Percentiles rank a stretch among this genome's conserved stretches.
Evolutionary conservation across 2,113 vertebrate species (phyloP).

Genomic region (Chaetodon trifascialis): DNA sequence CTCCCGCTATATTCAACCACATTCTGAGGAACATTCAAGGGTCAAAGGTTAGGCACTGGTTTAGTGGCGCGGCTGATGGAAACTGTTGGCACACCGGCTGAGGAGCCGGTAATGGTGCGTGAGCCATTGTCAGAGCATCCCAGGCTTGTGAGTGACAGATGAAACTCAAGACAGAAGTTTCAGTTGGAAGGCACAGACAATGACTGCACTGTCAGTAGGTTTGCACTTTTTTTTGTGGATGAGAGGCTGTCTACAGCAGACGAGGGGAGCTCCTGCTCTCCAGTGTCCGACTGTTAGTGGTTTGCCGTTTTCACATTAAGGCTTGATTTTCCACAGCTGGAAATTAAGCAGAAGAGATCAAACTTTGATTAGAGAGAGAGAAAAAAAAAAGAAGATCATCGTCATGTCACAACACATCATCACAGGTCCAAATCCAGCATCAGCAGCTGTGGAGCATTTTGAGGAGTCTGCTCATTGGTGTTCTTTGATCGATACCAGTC

Average conservation of each 20-base stretch:
- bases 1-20: slow-evolving; percentile 31
- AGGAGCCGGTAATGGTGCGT: slow-evolving; percentile 33
- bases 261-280: slow-evolving; percentile 16
- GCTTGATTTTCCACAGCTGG: slow-evolving; percentile 88
- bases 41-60: slow-evolving; percentile 60
- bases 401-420: background rate
- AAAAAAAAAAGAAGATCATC: background rate
- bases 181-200: slow-evolving; percentile 58
- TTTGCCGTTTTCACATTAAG: slow-evolving; percentile 75
- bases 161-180: slow-evolving; percentile 15
- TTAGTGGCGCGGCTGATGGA: slow-evolving; percentile 41
- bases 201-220: slow-evolving; percentile 77
- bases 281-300: slow-evolving; percentile 62
- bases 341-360: slow-evolving; percentile 29
- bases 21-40: slow-evolving; percentile 52
- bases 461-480: background rate
- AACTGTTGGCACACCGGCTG: slow-evolving; percentile 20
- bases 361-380: background rate
- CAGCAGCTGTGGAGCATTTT: background rate
- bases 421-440: background rate
- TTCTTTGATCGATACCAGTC: background rate
- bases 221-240: slow-evolving; percentile 68
- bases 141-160: slow-evolving; percentile 40
- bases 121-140: slow-evolving; percentile 56
- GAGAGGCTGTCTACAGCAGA: slow-evolving; percentile 22